Evolutionary conservation across 2,888 invertebrate species (phyloP).

Genomic region (Adela reaumurella): DNA sequence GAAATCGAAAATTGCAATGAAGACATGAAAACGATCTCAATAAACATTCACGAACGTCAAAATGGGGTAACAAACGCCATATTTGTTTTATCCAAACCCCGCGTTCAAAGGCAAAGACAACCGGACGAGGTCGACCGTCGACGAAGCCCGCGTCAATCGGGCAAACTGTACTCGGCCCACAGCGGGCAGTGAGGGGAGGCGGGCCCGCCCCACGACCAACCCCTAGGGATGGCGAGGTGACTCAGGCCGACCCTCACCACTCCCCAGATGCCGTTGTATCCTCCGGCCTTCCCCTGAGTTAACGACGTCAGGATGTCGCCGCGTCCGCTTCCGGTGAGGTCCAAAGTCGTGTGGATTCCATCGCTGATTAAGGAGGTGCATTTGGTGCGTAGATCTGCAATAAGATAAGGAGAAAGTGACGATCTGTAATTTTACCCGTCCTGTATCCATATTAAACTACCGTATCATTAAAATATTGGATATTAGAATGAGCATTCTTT

Average conservation of each 20-base stretch:
- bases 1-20: too few species aligned
- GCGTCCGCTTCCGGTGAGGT: constrained; percentile 24
- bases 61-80: too few species aligned
- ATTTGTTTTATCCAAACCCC: too few species aligned
- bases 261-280: constrained; percentile 55
- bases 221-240: constrained; percentile 76
- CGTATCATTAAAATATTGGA: too few species aligned
- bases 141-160: constrained; percentile 34
- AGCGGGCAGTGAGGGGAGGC: constrained; percentile 72
- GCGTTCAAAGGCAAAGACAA: background rate
- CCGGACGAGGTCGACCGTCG: constrained; percentile 10
- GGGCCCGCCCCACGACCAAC: constrained; percentile 80
- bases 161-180: constrained; percentile 64
- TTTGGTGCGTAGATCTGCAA: constrained; percentile 29
- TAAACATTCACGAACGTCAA: too few species aligned
- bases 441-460: too few species aligned
- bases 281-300: constrained; percentile 19
- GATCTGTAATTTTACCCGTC: too few species aligned
- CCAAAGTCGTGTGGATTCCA: constrained; percentile 30
- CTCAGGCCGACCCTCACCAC: constrained; percentile 68
- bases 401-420: too few species aligned
- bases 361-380: constrained; percentile 33
- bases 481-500: too few species aligned
- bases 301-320: constrained; percentile 31
- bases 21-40: too few species aligned